Conservation (phyloP, 2,888 invertebrate species). For the Phlogophora meticulosa region DNA sequence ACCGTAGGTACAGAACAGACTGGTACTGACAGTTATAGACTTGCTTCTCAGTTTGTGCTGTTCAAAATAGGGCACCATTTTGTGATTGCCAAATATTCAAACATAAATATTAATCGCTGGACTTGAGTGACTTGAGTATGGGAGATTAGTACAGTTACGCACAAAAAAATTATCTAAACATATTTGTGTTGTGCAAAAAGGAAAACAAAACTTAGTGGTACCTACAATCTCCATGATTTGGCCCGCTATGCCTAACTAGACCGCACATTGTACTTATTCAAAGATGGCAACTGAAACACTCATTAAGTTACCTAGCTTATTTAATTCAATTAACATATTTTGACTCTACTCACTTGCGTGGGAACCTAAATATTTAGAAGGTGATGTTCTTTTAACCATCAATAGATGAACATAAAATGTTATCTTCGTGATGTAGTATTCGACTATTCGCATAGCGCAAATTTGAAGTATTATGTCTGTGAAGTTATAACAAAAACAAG, state of each 20-base stretch:
- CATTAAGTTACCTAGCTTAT: not conserved
- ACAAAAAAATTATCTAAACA: not conserved
- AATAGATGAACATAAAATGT: slow-evolving; percentile 14
- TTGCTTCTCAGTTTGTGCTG: not conserved
- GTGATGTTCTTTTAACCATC: slow-evolving; percentile 2
- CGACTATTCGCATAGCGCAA: slow-evolving; percentile 33
- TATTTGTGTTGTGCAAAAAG: not conserved
- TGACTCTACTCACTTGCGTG: slow-evolving; percentile 3
- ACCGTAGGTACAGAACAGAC: not conserved
- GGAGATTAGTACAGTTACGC: slow-evolving; percentile 1
- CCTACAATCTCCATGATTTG: no score
- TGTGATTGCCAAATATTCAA: not conserved
- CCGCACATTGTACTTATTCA: no score
- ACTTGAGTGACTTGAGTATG: not conserved
- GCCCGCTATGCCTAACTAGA: no score
- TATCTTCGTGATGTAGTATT: slow-evolving; percentile 11
- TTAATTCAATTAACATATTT: slow-evolving; percentile 3
- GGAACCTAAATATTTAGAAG: not conserved
- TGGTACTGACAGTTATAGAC: not conserved
- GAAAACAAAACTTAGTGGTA: no score
- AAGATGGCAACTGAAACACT: not conserved
- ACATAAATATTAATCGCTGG: not conserved
- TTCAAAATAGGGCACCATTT: not conserved
- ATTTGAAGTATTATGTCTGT: slow-evolving; percentile 54
- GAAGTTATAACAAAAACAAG: slow-evolving; percentile 66